Evolutionary conservation across 37 sponge, comb jelly and placozoan species (phyloP).

Genomic region (Bolinopsis microptera): DNA sequence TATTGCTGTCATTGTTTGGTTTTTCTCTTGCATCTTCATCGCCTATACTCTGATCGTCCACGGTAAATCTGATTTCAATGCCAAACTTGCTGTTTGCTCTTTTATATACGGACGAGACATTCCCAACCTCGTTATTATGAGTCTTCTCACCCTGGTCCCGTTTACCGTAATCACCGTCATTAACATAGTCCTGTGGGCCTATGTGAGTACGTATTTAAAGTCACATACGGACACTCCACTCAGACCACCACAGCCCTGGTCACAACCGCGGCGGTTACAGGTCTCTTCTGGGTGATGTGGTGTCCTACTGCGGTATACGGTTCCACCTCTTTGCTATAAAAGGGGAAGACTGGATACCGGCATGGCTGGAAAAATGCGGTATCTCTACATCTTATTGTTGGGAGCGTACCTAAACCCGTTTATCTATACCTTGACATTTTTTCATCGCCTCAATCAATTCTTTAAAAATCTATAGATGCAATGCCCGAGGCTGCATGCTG

Average conservation of each 20-base stretch:
- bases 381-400: conserved; percentile 26
- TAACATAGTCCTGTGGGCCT: conserved; percentile 8
- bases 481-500: too few relatives aligned
- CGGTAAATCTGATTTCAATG: background rate
- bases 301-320: background rate
- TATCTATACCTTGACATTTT: conserved; percentile 19
- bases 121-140: background rate
- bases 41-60: background rate
- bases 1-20: background rate
- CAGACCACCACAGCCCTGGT: background rate
- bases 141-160: background rate
- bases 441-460: too few relatives aligned
- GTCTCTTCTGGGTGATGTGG: conserved; percentile 3
- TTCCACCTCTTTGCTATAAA: background rate
- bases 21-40: background rate
- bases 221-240: background rate
- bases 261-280: background rate
- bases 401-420: conserved; percentile 1
- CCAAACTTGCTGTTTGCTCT: background rate
- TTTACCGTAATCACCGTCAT: background rate
- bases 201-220: background rate
- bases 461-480: too few relatives aligned
- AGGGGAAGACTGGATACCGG: background rate
- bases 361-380: background rate
- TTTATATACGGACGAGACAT: background rate